phyloP scores from a whole-genome alignment of 2,888 invertebrate genomes.

The Hartigia nigra region DNA sequence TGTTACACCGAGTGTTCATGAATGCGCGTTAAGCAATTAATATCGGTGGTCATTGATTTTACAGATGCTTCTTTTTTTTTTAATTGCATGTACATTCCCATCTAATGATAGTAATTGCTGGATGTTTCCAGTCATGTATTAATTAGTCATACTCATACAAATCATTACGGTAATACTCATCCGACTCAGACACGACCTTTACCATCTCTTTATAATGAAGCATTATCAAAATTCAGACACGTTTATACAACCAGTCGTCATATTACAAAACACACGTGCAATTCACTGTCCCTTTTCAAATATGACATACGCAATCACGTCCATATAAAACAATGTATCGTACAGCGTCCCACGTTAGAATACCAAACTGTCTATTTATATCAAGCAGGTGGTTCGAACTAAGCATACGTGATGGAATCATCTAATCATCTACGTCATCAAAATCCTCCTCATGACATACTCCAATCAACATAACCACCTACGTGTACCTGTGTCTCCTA shows the following conservation, averaged over 20 bases:
- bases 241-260: background rate
- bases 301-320: background rate
- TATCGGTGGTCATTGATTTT: background rate
- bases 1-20: background rate
- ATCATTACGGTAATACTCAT: background rate
- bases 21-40: background rate
- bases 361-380: constrained; percentile 51
- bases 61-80: background rate
- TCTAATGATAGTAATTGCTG: background rate
- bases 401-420: constrained; percentile 51
- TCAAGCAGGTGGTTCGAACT: constrained; percentile 55
- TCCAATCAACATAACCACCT: background rate
- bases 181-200: background rate
- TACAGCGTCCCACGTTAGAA: background rate
- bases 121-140: background rate
- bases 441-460: background rate
- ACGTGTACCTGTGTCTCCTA: background rate
- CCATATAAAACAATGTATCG: background rate
- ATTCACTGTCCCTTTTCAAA: background rate
- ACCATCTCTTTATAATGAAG: background rate
- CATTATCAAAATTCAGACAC: background rate
- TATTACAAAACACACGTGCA: background rate
- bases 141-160: background rate
- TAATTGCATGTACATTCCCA: background rate
- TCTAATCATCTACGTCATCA: background rate